Evolutionary conservation across 1,140 invertebrate genomes (phyloP), one percentile per base, ranked within the genome.

Genomic region (Sarcophaga bullata): DNA sequence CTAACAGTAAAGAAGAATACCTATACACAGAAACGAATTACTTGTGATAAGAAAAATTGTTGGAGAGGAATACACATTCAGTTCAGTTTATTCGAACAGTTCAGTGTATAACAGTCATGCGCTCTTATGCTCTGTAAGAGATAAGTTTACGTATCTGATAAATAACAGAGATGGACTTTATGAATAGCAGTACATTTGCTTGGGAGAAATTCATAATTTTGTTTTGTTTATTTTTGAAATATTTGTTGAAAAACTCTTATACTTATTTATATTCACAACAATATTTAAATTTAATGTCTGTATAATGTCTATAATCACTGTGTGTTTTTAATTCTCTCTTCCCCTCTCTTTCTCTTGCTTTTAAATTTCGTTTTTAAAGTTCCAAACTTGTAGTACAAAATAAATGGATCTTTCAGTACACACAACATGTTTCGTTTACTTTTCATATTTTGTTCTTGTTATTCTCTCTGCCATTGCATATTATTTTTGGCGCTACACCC

Each of bases 401-500:
- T 37, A 37, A 37, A 37, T 37, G 13, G 0, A 58, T 58, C 13
- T n/a, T 58, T 58, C 11, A 11, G 15, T 1, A 37, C 19, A 6
- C n/a, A 19, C 58, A 68, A n/a, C n/a, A 68, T 62, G 11, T n/a
- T 62, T 62, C n/a, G 6, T 58, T 68, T 25, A 68, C 54, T 15
- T 62, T 58, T 13, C 15, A 58, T 13, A 15, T 68, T 17, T 68
- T 37, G 25, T 37, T 37, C 4, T 4, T 37, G 25, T 37, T 37
- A 37, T 37, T 4, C 25, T 37, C 4, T 37, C 25, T 37, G 25
- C 1, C 8, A 8, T 68, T 68, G 62, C 62, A 25, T 68, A 68
- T 13, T 37, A 37, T 68, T 68, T 68, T 68, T 68, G 62, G 62
- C 62, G 62, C 62, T 68, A 68, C 62, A 68, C 62, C n/a, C 62